phyloP scores from a whole-genome alignment of 2,888 invertebrate genomes.

The Nemotelus nigrinus region DNA sequence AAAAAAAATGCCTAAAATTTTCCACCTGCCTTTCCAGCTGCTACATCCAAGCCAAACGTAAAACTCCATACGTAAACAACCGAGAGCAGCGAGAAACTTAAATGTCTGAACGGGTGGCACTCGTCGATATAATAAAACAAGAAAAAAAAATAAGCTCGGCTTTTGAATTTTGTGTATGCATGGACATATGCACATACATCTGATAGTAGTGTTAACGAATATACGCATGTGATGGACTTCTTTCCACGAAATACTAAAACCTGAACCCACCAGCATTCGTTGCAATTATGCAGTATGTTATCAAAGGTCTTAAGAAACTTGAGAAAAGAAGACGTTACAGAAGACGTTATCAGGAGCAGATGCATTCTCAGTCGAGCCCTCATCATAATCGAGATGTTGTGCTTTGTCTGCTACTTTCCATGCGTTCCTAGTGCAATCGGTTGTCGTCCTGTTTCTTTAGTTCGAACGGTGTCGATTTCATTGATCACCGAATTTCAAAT shows the following conservation, averaged over 20 bases:
- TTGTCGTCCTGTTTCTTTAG: not conserved
- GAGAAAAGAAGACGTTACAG: not conserved
- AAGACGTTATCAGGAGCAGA: slow-evolving; percentile 15
- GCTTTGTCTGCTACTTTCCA: not conserved
- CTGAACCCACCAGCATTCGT: no score
- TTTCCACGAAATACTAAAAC: no score
- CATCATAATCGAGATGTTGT: not conserved
- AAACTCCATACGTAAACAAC: no score
- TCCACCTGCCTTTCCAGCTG: slow-evolving; percentile 15
- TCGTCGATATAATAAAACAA: no score
- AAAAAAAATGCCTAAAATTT: no score
- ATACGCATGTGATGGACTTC: no score
- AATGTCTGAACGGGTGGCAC: no score
- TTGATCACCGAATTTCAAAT: not conserved
- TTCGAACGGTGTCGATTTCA: slow-evolving; percentile 4
- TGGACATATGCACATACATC: no score
- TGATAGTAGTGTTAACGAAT: no score
- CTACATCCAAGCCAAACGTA: not conserved
- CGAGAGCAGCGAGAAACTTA: no score
- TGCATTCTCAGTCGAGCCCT: slow-evolving; percentile 10
- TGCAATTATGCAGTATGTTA: not conserved
- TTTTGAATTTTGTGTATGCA: no score
- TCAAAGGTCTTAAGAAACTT: slow-evolving; percentile 11
- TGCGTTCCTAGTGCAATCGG: not conserved
- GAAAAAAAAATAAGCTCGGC: no score